Conservation (phyloP, 2,888 invertebrate species). For the Eurytoma adleriae region DNA sequence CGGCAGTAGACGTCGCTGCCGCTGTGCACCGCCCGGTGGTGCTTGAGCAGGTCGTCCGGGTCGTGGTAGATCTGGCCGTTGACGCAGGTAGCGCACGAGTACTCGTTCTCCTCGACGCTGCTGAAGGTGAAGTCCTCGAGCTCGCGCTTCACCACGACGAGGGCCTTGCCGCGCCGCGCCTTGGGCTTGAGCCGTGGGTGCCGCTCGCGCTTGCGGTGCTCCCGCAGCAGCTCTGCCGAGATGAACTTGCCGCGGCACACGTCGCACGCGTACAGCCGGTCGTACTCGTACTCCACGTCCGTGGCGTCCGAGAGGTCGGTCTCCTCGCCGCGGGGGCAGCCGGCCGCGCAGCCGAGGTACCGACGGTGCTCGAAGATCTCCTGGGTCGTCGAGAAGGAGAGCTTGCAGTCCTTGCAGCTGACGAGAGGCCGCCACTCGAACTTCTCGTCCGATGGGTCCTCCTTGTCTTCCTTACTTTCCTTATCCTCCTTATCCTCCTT, state of each 20-base stretch:
- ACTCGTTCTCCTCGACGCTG: slow-evolving; percentile 34
- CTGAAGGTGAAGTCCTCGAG: slow-evolving; percentile 36
- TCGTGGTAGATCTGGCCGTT: slow-evolving; percentile 40
- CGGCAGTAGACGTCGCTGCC: slow-evolving; percentile 38
- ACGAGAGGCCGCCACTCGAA: slow-evolving; percentile 38
- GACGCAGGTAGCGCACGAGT: slow-evolving; percentile 38
- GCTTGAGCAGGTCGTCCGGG: slow-evolving; percentile 45
- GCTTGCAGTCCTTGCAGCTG: slow-evolving; percentile 47
- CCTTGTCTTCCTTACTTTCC: neutral
- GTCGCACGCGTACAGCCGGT: slow-evolving; percentile 47
- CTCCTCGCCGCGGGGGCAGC: slow-evolving; percentile 1
- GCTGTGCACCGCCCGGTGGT: slow-evolving; percentile 41
- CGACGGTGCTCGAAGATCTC: slow-evolving; percentile 48
- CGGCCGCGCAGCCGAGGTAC: slow-evolving; percentile 18
- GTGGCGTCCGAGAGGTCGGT: slow-evolving; percentile 45
- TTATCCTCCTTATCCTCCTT: neutral
- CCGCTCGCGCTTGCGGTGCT: slow-evolving; percentile 53
- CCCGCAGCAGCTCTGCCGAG: slow-evolving; percentile 47
- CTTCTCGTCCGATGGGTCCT: neutral
- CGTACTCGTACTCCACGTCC: slow-evolving; percentile 55
- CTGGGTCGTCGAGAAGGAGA: slow-evolving; percentile 18
- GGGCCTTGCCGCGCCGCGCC: slow-evolving; percentile 37
- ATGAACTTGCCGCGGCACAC: slow-evolving; percentile 57
- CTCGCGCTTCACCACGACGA: neutral
- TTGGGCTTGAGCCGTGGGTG: slow-evolving; percentile 72